Base-by-base conservation (phyloP, 2,113 vertebrate genomes). In the Brachypteracias leptosomus region DNA sequence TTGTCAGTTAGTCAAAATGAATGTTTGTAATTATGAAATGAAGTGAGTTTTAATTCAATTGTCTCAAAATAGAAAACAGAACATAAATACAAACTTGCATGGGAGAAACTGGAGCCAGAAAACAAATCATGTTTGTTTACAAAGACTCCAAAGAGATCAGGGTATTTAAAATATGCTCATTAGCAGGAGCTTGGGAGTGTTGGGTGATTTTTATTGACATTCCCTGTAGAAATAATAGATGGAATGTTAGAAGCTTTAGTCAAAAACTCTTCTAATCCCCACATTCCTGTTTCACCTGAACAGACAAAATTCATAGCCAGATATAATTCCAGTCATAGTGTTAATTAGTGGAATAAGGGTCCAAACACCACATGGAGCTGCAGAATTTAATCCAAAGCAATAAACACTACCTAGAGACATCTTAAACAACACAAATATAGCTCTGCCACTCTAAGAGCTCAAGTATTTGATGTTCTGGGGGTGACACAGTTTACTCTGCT, bases 1-100 rank as follows among this genome's bases (percentile, higher is more conserved):
- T 87, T 94, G 74, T 89, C 91, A 96, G 65, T 84, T 91, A 95
- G 62, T 90, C 58, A 93, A 89, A 94, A 93, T 95, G n/a, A 79
- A 95, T 95, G 70, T 71, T 87, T 79, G 42, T 57, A 92, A 93
- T 93, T 95, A 93, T 80, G 65, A 86, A 90, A 78, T 10, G 7
- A 95, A 95, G 52, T 57, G 44, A 88, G 61, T 86, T 97, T 94
- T 91, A 91, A 96, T 93, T 95, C 59, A 35, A 85, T 90, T 84
- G 46, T 76, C 85, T 95, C 68, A 78, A 95, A 93, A 88, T 25
- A 85, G 89, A 85, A 92, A 96, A 74, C 35, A 91, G 72, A 93
- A 42, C 28, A 71, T 92, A 92, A 94, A 93, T 58, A 79, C 21
- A 58, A 67, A 71, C 46, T 85, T 94, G 61, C 57, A 82, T 21